Percentiles rank a stretch among this genome's conserved stretches.
phyloP scores from a whole-genome alignment of 2,113 vertebrate species.

The Gnathonemus echidnorhynchus region DNA sequence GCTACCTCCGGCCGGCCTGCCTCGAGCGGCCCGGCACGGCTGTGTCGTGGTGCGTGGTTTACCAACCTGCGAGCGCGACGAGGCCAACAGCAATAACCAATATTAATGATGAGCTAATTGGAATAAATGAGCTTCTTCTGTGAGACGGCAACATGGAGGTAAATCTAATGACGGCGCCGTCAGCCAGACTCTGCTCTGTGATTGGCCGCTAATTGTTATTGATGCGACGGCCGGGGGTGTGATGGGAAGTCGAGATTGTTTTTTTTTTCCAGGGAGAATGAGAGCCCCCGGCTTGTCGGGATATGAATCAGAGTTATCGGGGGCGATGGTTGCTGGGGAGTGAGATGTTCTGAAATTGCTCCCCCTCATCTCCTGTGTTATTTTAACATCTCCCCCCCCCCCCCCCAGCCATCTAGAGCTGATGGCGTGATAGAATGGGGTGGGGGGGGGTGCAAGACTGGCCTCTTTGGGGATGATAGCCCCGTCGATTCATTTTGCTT shows the following conservation, averaged over 20 bases:
- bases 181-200: conserved; percentile 42
- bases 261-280: background rate
- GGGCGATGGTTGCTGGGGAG: background rate
- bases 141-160: conserved; percentile 47
- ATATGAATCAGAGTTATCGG: background rate
- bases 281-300: background rate
- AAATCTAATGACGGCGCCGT: conserved; percentile 53
- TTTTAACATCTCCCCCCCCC: background rate
- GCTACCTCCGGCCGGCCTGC: conserved; percentile 26
- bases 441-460: background rate
- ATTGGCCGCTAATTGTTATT: conserved; percentile 63
- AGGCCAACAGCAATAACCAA: conserved; percentile 60
- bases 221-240: conserved; percentile 41
- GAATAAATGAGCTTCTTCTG: conserved; percentile 58
- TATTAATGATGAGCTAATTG: conserved; percentile 68
- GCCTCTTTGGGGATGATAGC: background rate
- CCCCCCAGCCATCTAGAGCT: background rate
- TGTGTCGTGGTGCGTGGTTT: conserved; percentile 44
- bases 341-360: conserved; percentile 8
- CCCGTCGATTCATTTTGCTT: background rate
- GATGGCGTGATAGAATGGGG: background rate
- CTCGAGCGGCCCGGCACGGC: conserved; percentile 44
- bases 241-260: conserved; percentile 5
- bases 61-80: conserved; percentile 45
- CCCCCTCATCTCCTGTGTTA: background rate